phyloP scores from a whole-genome alignment of 2,797 vertebrate species.

The Myripristis jacobus region DNA sequence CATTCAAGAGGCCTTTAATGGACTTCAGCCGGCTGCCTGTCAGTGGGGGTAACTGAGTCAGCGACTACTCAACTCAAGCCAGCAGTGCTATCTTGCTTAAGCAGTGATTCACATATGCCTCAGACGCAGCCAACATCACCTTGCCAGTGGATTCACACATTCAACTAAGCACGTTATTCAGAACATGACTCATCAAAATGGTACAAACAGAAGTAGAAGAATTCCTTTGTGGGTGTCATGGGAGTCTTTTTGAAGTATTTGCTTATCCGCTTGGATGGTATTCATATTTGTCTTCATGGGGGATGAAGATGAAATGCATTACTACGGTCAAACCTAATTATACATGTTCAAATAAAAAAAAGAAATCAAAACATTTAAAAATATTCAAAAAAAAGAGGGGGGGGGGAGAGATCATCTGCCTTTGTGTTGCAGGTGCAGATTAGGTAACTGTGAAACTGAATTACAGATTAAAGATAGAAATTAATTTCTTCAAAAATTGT shows the following conservation, averaged over 20 bases:
- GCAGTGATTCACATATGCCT: constrained; percentile 56
- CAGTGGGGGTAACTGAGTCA: constrained; percentile 66
- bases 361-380: too few relatives aligned
- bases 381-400: not conserved
- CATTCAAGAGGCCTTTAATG: constrained; percentile 67
- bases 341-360: constrained; percentile 18
- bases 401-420: too few relatives aligned
- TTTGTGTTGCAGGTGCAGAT: too few relatives aligned
- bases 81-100: constrained; percentile 23
- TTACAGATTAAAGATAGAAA: not conserved
- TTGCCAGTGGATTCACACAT: constrained; percentile 42
- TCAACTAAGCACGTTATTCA: constrained; percentile 48
- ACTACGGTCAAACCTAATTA: constrained; percentile 31
- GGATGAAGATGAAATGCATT: constrained; percentile 27
- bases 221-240: constrained; percentile 21
- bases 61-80: constrained; percentile 47
- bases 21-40: constrained; percentile 57
- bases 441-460: not conserved
- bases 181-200: constrained; percentile 56
- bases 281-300: constrained; percentile 22
- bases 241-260: constrained; percentile 17
- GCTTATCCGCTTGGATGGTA: constrained; percentile 31
- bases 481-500: not conserved
- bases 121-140: constrained; percentile 22
- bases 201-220: constrained; percentile 11